These are phyloP conservation scores for Chiroxiphia lanceolata DNA, from an alignment of 2,797 vertebrate species.

Conservation along the genomic window DNA sequence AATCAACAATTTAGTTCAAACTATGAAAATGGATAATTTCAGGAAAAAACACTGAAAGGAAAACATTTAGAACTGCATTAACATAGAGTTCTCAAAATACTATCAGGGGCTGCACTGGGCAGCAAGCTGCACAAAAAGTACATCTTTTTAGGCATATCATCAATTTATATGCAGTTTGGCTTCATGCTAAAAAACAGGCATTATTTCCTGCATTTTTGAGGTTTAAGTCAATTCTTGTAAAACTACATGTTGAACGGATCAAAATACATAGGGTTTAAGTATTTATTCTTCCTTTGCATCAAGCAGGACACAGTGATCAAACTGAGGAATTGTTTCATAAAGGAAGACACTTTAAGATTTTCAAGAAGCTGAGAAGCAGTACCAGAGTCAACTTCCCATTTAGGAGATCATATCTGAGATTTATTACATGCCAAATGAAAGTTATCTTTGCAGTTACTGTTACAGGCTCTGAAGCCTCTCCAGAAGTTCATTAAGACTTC, in stretches of 20 bases:
- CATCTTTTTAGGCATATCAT: neutral
- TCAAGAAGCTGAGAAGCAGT: neutral
- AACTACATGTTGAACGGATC: neutral
- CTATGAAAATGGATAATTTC: neutral
- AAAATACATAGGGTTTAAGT: neutral
- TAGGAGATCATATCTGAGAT: neutral
- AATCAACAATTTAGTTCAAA: neutral
- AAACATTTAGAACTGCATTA: slow-evolving; percentile 15
- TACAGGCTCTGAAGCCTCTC: neutral
- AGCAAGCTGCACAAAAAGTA: neutral
- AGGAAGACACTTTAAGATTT: neutral
- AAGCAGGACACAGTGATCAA: neutral
- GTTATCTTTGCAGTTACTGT: neutral
- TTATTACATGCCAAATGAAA: neutral
- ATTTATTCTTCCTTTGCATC: neutral
- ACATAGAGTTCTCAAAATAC: neutral
- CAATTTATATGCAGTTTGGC: neutral
- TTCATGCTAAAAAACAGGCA: neutral
- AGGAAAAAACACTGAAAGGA: slow-evolving; percentile 1
- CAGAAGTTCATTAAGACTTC: neutral
- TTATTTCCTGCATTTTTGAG: neutral
- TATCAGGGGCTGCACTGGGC: neutral
- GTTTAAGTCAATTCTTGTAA: neutral
- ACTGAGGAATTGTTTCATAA: neutral
- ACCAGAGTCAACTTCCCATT: neutral